Conservation (phyloP, 2,797 vertebrate species). For the Kryptolebias ocellatus region DNA sequence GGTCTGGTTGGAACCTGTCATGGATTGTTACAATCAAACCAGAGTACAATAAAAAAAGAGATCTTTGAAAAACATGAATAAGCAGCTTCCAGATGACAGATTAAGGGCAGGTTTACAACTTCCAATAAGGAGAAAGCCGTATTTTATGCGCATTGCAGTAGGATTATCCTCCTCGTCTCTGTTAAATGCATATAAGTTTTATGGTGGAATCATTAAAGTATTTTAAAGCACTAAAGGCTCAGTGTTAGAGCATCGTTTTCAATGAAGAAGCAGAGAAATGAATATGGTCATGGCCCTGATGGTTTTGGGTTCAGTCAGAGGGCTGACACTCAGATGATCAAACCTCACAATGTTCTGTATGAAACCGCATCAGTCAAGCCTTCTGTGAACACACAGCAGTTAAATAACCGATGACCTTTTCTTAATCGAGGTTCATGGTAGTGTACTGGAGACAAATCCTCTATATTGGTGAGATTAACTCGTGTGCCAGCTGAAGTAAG, state of each 20-base stretch:
- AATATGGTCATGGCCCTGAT: slow-evolving; percentile 14
- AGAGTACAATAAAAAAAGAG: slow-evolving; percentile 39
- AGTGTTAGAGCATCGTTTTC: slow-evolving; percentile 2
- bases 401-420: slow-evolving; percentile 50
- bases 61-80: slow-evolving; percentile 43
- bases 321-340: slow-evolving; percentile 18
- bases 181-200: slow-evolving; percentile 12
- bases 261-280: slow-evolving; percentile 9
- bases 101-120: slow-evolving; percentile 56
- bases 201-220: slow-evolving; percentile 25
- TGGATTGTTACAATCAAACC: slow-evolving; percentile 54
- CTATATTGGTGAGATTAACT: slow-evolving; percentile 26
- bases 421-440: slow-evolving; percentile 24
- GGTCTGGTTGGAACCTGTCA: slow-evolving; percentile 43
- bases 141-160: slow-evolving; percentile 39
- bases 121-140: slow-evolving; percentile 27
- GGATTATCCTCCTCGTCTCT: slow-evolving; percentile 54
- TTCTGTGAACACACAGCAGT: slow-evolving; percentile 19
- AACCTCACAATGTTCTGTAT: slow-evolving; percentile 7
- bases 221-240: slow-evolving; percentile 26
- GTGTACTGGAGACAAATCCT: slow-evolving; percentile 22
- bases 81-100: slow-evolving; percentile 53
- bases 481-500: slow-evolving; percentile 8
- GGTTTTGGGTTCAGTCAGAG: slow-evolving; percentile 34
- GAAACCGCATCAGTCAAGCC: neutral